Evolutionary conservation across 2,113 vertebrate genomes (phyloP).

Genomic region (Arizona elegans): DNA sequence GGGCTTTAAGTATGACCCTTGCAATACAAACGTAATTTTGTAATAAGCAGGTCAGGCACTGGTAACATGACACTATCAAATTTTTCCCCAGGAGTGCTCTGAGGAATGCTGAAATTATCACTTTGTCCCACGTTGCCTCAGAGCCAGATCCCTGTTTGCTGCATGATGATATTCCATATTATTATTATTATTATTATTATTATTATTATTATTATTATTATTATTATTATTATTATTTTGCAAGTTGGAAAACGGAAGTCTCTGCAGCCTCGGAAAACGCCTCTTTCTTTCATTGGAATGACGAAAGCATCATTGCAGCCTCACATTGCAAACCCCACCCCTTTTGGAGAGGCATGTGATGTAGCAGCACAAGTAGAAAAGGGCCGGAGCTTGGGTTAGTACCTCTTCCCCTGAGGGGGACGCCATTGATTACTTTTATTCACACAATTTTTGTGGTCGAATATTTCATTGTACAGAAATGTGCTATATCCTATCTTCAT

Average conservation of each 20-base stretch:
- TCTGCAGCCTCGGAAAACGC: neutral
- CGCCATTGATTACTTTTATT: neutral
- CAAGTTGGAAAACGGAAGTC: neutral
- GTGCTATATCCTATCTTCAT: neutral
- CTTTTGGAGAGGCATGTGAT: rapidly evolving
- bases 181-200: no score
- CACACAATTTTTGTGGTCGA: neutral
- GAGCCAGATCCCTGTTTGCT: neutral
- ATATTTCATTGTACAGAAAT: neutral
- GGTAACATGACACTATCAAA: neutral
- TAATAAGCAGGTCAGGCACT: neutral
- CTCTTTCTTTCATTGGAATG: neutral
- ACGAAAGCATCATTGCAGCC: neutral
- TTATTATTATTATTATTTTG: neutral
- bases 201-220: no score
- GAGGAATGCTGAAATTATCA: neutral
- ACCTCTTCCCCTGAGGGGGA: no score
- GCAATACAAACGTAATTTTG: neutral
- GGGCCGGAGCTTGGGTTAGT: neutral
- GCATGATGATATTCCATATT: neutral
- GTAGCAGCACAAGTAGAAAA: neutral
- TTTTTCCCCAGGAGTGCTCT: neutral
- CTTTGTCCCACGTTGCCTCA: neutral
- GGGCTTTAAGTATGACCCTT: neutral
- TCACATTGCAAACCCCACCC: rapidly evolving